A percentile compares a stretch with the other conserved stretches of the same genome.
Evolutionary conservation across 2,797 vertebrate genomes (phyloP).

Genomic region (Gymnothorax reevesii): DNA sequence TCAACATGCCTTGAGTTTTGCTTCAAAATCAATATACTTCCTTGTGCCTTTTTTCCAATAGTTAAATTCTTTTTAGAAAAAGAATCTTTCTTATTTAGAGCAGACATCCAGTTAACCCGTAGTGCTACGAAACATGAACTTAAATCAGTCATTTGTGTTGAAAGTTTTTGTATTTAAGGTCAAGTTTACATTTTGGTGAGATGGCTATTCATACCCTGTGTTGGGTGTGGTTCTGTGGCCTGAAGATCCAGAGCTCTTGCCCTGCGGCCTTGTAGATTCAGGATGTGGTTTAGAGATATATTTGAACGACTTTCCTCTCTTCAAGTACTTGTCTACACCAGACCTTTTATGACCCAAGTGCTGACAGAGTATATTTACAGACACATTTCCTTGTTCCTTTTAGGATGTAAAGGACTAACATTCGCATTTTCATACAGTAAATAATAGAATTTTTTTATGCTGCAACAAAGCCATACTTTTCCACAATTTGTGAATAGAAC

Average conservation of each 20-base stretch:
- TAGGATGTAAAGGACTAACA: not conserved
- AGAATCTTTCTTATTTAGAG: not conserved
- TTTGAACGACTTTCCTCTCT: not conserved
- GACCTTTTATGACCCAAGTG: not conserved
- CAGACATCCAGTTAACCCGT: not conserved
- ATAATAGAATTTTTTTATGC: not conserved
- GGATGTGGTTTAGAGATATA: not conserved
- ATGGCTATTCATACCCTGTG: not conserved
- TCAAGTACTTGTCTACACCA: not conserved
- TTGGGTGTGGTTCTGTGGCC: not conserved
- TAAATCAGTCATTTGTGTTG: not conserved
- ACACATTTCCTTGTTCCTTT: not conserved
- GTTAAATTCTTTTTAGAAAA: not conserved
- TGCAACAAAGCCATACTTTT: not conserved
- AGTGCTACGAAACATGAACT: not conserved
- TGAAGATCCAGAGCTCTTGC: not conserved
- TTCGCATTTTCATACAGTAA: not conserved
- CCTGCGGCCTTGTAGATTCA: not conserved
- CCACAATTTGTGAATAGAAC: not conserved
- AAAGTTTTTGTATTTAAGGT: not conserved
- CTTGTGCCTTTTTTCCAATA: not conserved
- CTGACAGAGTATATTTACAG: not conserved
- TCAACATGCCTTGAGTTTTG: not conserved
- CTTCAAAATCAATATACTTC: not conserved
- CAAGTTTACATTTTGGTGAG: not conserved